Base-by-base conservation (phyloP, 2,888 invertebrate genomes). In the Chymomyza fuscimana region DNA sequence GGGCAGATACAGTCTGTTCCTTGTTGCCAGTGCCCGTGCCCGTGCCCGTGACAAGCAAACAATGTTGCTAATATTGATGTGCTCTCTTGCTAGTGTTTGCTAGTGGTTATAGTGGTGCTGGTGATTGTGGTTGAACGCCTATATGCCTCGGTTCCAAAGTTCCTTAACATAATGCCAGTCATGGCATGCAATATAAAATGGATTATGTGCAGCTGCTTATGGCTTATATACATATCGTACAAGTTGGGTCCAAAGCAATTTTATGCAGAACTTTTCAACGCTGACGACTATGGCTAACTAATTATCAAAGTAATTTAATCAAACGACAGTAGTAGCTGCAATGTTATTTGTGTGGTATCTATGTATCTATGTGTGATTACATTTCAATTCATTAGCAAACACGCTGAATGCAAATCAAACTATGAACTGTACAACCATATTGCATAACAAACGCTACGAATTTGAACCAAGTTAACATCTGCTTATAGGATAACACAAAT, bases 51-150 rank as follows among this genome's bases (percentile, higher is more conserved):
- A 76, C 77, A 76, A 61, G 74, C 78, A 78, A 69, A 76, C 76
- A 76, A 77, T 77, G 74, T 76, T 70, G 76, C 77, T 68, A 73
- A 77, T 76, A 75, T 75, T 76, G 75, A 76, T 76, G 73, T 72
- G 77, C 46, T 58, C 69, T 59, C 15, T 9, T 25, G 6, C 36
- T 36, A 36, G 36, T 46, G 40, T 12, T 46, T 46, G 40, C 12
- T 46, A 46, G 40, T 46, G 40, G 40, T 46, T 46, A 46, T 46
- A 46, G 40, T 46, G 40, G 40, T 46, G 12, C 10, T 46, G 40
- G 40, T 46, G 40, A 4, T 15, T 46, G 40, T 46, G 40, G 40
- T 4, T 46, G 40, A 12, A 12, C 40, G 40, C 40, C 40, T 12
- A 46, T 46, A 46, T 46, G 40, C 40, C 40, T 46, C 12, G 40